These are phyloP conservation scores for Scelioninae gen. 2 DNA, from an alignment of 2,888 invertebrate genomes.

Conservation along the genomic window DNA sequence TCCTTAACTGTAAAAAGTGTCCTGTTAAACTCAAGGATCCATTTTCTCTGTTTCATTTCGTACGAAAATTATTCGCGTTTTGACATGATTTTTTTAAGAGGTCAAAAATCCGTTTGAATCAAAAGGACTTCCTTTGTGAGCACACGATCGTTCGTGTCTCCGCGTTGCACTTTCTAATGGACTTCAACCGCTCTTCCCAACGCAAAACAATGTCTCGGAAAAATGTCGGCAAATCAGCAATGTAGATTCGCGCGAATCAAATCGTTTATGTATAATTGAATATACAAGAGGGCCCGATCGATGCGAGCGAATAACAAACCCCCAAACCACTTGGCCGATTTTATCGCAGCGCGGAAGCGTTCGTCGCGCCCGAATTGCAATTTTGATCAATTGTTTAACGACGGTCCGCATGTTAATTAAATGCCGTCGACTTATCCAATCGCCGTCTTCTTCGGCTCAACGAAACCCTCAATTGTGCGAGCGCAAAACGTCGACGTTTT, in stretches of 20 bases:
- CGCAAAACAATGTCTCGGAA: not conserved
- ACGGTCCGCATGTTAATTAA: constrained; percentile 3
- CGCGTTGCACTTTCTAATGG: constrained; percentile 3
- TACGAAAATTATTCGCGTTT: too few relatives aligned
- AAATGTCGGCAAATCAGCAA: constrained; percentile 9
- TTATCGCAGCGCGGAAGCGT: not conserved
- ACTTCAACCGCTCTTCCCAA: not conserved
- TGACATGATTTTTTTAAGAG: too few relatives aligned
- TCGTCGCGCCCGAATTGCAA: not conserved
- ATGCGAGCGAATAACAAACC: constrained; percentile 2
- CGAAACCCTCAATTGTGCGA: constrained; percentile 2
- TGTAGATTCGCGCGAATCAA: not conserved
- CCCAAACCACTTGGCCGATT: not conserved
- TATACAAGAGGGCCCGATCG: constrained; percentile 2
- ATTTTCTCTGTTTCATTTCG: too few relatives aligned
- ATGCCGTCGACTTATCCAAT: constrained; percentile 1
- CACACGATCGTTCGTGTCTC: too few relatives aligned
- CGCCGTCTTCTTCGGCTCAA: not conserved
- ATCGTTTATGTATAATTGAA: constrained; percentile 1
- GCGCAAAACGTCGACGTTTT: not conserved
- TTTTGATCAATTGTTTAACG: not conserved
- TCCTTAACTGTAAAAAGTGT: too few relatives aligned
- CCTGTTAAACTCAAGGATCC: too few relatives aligned
- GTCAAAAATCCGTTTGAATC: too few relatives aligned
- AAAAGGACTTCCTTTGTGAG: too few relatives aligned